A percentile compares a stretch with the other conserved stretches of the same genome.
Conservation (phyloP, 2,797 vertebrate species). For the Pipistrellus nathusii region DNA sequence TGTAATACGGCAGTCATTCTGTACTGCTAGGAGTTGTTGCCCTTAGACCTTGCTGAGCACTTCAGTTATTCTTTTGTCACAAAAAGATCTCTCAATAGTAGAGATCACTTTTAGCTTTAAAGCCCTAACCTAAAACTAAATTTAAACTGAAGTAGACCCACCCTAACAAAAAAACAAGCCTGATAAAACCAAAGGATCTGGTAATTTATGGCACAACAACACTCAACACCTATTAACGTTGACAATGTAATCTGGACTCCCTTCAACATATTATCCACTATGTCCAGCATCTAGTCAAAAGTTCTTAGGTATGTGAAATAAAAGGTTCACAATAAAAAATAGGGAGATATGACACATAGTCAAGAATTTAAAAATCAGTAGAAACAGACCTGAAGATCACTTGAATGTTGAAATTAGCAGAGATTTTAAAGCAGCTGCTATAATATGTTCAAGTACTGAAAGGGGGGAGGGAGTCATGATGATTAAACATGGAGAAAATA, state of each 20-base stretch:
- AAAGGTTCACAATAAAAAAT: neutral
- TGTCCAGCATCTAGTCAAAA: neutral
- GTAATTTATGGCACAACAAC: neutral
- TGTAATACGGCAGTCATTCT: neutral
- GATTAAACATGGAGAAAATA: neutral
- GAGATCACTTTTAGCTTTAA: neutral
- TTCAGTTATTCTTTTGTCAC: neutral
- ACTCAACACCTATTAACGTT: neutral
- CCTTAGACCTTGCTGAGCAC: neutral
- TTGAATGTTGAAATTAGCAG: neutral
- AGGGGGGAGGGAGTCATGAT: neutral
- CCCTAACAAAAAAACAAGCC: neutral
- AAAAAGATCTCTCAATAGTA: neutral
- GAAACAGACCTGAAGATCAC: neutral
- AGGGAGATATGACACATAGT: neutral
- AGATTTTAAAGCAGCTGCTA: neutral
- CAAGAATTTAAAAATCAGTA: neutral
- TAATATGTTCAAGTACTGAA: neutral
- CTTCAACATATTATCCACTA: neutral
- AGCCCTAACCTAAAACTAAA: neutral
- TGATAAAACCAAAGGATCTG: neutral
- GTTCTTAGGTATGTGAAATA: neutral
- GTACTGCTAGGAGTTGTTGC: neutral
- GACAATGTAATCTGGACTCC: neutral
- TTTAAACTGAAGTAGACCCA: neutral